A percentile compares a stretch with the other conserved stretches of the same genome.
Conservation (phyloP, 2,888 invertebrate species). For the Limnephilus auricula region DNA sequence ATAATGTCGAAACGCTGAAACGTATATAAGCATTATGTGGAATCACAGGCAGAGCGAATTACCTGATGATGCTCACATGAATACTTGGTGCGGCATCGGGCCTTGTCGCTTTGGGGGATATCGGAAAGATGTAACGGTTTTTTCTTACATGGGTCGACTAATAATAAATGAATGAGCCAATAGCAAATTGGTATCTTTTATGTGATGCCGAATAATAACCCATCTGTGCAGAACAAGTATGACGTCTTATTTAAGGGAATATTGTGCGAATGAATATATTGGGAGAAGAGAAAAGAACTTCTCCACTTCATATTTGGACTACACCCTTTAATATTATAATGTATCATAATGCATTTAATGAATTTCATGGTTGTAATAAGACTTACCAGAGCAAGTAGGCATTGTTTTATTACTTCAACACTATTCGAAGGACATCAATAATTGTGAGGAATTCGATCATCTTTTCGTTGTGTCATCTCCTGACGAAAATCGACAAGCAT, state of each 20-base stretch:
- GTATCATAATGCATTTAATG: no score
- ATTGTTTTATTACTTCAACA: no score
- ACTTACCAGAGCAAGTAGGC: no score
- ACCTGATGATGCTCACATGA: neutral
- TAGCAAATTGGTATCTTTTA: neutral
- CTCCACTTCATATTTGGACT: no score
- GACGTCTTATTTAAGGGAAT: no score
- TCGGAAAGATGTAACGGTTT: neutral
- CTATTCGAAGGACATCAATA: neutral
- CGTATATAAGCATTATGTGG: neutral
- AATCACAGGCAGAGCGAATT: neutral
- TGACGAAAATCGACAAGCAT: neutral
- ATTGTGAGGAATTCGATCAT: neutral
- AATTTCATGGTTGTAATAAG: no score
- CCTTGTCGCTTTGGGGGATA: neutral
- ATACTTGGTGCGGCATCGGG: neutral
- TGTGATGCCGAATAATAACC: neutral
- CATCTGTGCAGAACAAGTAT: neutral
- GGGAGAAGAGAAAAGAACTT: no score
- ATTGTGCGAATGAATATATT: no score
- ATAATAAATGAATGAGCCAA: neutral
- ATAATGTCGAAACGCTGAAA: conserved; percentile 8
- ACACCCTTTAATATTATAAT: no score
- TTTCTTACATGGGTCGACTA: neutral
- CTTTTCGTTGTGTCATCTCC: neutral